A percentile compares a stretch with the other conserved stretches of the same genome.
phyloP scores from a whole-genome alignment of 2,113 vertebrate species.

The Cynoglossus semilaevis region DNA sequence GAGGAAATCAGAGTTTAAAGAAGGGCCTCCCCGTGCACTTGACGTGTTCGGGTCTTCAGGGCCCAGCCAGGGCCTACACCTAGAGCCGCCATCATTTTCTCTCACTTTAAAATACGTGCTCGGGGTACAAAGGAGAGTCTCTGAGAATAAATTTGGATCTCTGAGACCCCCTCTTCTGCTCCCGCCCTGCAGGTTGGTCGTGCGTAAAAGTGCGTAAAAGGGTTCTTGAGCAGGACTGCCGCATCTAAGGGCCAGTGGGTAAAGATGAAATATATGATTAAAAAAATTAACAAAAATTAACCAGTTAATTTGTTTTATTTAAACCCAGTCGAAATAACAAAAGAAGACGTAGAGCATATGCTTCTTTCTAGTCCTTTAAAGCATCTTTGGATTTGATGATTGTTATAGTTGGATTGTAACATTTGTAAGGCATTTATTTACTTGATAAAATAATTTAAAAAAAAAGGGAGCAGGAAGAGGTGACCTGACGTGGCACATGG shows the following conservation, averaged over 20 bases:
- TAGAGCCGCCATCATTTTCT: constrained; percentile 51
- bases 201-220: constrained; percentile 47
- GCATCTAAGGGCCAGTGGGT: neutral
- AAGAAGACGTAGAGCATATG: too few relatives aligned
- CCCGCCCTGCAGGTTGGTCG: constrained; percentile 34
- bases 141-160: constrained; percentile 40
- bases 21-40: constrained; percentile 46
- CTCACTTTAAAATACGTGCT: constrained; percentile 61
- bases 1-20: constrained; percentile 64
- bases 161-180: constrained; percentile 8
- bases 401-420: too few relatives aligned
- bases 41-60: constrained; percentile 37
- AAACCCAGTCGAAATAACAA: too few relatives aligned
- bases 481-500: constrained; percentile 49
- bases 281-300: too few relatives aligned
- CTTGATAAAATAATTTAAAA: neutral
- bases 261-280: neutral
- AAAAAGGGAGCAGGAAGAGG: neutral
- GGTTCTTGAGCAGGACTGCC: constrained; percentile 8
- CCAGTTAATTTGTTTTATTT: too few relatives aligned
- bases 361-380: too few relatives aligned
- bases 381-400: too few relatives aligned
- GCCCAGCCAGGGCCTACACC: constrained; percentile 53
- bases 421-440: too few relatives aligned
- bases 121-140: constrained; percentile 48